Evolutionary conservation across 2,888 invertebrate species (phyloP), one percentile per base, ranked within the genome.

Genomic region (Mantis religiosa): DNA sequence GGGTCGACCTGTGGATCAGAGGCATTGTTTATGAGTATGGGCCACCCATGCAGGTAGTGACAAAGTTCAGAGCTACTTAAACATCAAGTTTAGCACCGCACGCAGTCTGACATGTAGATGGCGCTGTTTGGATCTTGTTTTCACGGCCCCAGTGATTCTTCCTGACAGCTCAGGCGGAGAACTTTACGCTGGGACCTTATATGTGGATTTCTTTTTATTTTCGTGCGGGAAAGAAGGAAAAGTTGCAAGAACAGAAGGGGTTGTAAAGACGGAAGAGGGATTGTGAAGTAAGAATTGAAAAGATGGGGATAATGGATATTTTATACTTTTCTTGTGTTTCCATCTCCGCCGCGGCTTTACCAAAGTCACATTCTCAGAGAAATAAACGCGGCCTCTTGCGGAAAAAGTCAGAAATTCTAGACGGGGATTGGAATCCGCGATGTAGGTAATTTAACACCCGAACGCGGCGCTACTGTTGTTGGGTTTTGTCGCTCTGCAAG

Each of bases 311-410:
- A 87, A 87, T 87, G 86, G 87, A 87, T 82, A 87, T 87, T 87
- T 87, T 87, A 87, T 81, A 87, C 87, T 82, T 87, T 87, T 87
- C 87, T 87, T 34, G 30, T 87, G 47, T 87, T 82, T 87, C 34
- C 82, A 81, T 71, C 54, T 71, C 20, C 20, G 54, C 54, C 20
- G 54, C 54, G 54, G 54, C 54, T 71, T 71, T 71, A 71, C 54
- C 20, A 71, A 71, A 71, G 54, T 71, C 54, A 71, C 54, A 71
- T 71, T 71, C 54, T 71, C 54, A 25, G 54, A 71, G 54, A 71
- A 71, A 71, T 71, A 71, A 71, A 71, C 54, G 54, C 54, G 54
- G 54, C 12, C 41, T 41, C 41, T 41, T 41, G 41, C 41, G 41
- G 41, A 41, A 25, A n/a, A 25, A 15, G 54, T 71, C 54, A 71